Percentiles rank a stretch among this genome's conserved stretches.
These are phyloP conservation scores for Platalea minor DNA, from an alignment of 2,797 vertebrate species.

Conservation along the genomic window DNA sequence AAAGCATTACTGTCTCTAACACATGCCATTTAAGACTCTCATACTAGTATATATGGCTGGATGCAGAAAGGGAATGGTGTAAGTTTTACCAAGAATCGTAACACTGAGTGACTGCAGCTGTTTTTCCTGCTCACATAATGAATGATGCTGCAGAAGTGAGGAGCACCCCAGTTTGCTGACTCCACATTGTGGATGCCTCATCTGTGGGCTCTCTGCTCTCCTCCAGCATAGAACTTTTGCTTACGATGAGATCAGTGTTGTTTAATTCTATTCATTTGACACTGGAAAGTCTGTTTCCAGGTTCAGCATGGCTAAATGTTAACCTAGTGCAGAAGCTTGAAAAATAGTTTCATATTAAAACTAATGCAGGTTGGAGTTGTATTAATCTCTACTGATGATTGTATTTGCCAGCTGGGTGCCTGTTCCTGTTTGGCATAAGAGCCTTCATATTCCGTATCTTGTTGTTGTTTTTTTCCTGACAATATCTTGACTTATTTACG, in stretches of 20 bases:
- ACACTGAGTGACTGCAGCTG: background rate
- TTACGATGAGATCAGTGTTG: background rate
- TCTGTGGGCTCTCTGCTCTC: background rate
- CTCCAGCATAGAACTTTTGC: background rate
- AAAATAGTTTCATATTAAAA: background rate
- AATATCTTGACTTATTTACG: background rate
- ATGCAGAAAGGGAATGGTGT: background rate
- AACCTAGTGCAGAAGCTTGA: background rate
- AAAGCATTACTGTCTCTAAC: background rate
- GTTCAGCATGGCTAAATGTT: background rate
- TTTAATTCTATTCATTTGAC: background rate
- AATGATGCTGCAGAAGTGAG: background rate
- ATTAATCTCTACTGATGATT: background rate
- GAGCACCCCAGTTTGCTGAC: background rate
- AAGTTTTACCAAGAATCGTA: background rate
- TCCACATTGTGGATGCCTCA: fast-evolving
- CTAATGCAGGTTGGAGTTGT: background rate
- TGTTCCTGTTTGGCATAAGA: background rate
- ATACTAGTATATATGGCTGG: background rate
- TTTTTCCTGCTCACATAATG: background rate
- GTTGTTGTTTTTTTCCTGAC: background rate
- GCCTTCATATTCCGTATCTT: background rate
- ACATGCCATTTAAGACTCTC: background rate
- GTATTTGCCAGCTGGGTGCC: background rate
- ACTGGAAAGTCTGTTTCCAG: background rate